phyloP scores from a whole-genome alignment of 2,113 vertebrate species.

The Malurus cyaneus region DNA sequence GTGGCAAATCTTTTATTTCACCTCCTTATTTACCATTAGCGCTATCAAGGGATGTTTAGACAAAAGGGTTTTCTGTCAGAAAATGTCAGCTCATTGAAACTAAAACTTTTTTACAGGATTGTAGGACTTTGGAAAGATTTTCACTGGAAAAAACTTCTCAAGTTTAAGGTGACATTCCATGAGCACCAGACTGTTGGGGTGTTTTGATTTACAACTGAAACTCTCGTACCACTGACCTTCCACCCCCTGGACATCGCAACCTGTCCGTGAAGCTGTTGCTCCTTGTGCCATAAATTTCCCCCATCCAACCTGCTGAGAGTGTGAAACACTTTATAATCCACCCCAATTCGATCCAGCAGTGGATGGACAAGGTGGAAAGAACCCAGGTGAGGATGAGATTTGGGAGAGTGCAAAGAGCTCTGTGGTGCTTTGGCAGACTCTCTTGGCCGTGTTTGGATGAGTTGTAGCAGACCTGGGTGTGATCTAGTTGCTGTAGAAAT shows the following conservation, averaged over 20 bases:
- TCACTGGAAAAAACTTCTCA: background rate
- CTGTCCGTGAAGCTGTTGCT: background rate
- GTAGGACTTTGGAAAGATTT: background rate
- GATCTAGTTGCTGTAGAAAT: background rate
- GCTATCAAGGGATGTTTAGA: background rate
- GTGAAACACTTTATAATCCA: background rate
- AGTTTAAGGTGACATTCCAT: background rate
- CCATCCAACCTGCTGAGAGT: background rate
- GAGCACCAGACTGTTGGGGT: background rate
- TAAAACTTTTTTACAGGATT: background rate
- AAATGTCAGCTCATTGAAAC: background rate
- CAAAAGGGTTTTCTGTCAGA: background rate
- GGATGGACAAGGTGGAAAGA: background rate
- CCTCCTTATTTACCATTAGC: background rate
- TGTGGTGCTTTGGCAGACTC: background rate
- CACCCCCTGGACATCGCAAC: background rate
- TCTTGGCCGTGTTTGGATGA: background rate
- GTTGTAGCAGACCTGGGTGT: background rate
- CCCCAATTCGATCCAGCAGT: background rate
- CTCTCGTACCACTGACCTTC: background rate
- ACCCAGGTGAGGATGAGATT: background rate
- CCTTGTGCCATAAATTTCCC: background rate
- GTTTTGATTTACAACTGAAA: background rate
- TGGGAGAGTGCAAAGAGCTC: background rate
- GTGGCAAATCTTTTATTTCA: constrained; percentile 53